Conservation (phyloP, 2,888 invertebrate species). For the Napeogenes sylphis region DNA sequence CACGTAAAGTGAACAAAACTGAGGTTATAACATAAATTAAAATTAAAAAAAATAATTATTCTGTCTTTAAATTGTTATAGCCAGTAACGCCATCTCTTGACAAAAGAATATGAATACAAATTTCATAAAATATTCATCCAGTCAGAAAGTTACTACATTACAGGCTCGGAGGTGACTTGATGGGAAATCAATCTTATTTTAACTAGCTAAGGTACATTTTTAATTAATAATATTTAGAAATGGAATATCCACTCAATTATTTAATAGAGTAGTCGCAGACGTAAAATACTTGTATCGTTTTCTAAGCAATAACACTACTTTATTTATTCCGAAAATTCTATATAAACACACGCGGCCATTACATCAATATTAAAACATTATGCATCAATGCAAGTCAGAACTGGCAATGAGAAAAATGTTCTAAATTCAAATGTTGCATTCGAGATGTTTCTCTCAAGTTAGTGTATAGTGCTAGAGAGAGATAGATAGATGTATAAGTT, state of each 20-base stretch:
- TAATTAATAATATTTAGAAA: conserved; percentile 35
- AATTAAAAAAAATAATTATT: too few species aligned
- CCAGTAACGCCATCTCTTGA: conserved; percentile 32
- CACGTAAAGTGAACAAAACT: too few species aligned
- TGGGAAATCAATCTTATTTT: conserved; percentile 40
- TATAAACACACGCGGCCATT: neutral
- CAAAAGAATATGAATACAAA: conserved; percentile 19
- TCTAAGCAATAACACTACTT: conserved; percentile 11
- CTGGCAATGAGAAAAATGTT: neutral
- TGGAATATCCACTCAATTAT: conserved; percentile 62
- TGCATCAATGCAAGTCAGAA: too few species aligned
- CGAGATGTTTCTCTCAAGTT: neutral
- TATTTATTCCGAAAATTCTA: conserved; percentile 6
- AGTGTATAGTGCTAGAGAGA: conserved; percentile 11
- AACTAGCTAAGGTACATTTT: conserved; percentile 37
- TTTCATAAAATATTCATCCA: conserved; percentile 58
- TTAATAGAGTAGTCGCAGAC: conserved; percentile 47
- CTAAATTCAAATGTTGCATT: neutral
- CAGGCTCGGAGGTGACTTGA: conserved; percentile 40
- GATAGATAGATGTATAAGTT: conserved; percentile 13
- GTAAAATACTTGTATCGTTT: conserved; percentile 54
- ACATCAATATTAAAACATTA: neutral
- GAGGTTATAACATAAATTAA: too few species aligned
- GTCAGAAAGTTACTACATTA: conserved; percentile 61
- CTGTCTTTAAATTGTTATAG: neutral